A percentile compares a stretch with the other conserved stretches of the same genome.
Evolutionary conservation across 2,888 invertebrate species (phyloP).

Genomic region (Peribatodes rhomboidaria): DNA sequence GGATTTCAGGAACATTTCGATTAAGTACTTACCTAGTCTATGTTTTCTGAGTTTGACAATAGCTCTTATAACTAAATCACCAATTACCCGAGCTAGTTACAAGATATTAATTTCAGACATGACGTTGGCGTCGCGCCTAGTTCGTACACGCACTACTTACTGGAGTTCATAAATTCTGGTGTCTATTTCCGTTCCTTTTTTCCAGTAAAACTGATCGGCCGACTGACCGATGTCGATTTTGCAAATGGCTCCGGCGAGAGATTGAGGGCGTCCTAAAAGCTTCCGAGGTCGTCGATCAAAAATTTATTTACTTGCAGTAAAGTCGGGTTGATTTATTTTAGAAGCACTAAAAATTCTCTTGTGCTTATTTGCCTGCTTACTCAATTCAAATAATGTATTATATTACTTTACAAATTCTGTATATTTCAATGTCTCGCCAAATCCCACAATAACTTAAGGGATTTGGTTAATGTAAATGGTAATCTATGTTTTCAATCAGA

Average conservation of each 20-base stretch:
- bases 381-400: not conserved
- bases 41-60: conserved; percentile 21
- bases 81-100: conserved; percentile 63
- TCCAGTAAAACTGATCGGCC: conserved; percentile 54
- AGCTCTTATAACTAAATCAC: conserved; percentile 52
- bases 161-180: conserved; percentile 69
- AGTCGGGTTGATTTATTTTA: not conserved
- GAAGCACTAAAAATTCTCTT: not conserved
- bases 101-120: conserved; percentile 71
- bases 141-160: conserved; percentile 68
- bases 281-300: conserved; percentile 20
- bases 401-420: too few relatives aligned
- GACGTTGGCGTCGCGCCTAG: conserved; percentile 77
- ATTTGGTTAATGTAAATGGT: too few relatives aligned
- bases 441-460: too few relatives aligned
- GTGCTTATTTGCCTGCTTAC: not conserved
- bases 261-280: conserved; percentile 29
- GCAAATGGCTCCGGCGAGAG: conserved; percentile 25
- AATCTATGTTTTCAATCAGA: not conserved
- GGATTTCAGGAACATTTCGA: too few relatives aligned
- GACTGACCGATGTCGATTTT: conserved; percentile 48
- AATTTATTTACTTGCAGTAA: conserved; percentile 14
- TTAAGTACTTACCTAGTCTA: too few relatives aligned
- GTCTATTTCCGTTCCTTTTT: conserved; percentile 70
- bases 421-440: too few relatives aligned